Percentiles rank a stretch among this genome's conserved stretches.
These are phyloP conservation scores for Alosa sapidissima DNA, from an alignment of 2,797 vertebrate genomes.

Conservation along the genomic window DNA sequence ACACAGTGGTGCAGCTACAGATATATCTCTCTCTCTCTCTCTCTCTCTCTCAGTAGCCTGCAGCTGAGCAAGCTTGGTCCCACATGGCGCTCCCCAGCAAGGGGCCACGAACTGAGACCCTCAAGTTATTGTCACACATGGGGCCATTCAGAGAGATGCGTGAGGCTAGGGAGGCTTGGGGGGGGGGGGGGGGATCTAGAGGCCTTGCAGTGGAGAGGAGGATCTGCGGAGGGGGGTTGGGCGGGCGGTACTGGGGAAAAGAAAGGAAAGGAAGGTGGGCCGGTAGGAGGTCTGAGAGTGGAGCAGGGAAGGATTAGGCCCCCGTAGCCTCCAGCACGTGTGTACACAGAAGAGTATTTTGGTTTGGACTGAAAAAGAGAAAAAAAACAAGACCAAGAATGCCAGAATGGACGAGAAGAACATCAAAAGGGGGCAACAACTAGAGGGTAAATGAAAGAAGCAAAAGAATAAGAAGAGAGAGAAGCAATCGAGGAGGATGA, in stretches of 20 bases:
- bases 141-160: neutral
- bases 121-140: neutral
- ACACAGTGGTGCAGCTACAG: neutral
- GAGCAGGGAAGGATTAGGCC: neutral
- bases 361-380: neutral
- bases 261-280: neutral
- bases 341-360: neutral
- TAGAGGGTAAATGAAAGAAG: neutral
- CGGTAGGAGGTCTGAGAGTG: neutral
- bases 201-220: neutral
- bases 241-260: neutral
- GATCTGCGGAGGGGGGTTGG: neutral
- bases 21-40: neutral
- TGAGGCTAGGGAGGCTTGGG: neutral
- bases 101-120: neutral
- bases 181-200: neutral
- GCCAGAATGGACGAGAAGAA: neutral
- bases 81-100: neutral
- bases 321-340: neutral
- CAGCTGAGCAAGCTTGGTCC: neutral
- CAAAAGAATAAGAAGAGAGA: neutral
- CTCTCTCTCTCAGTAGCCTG: neutral
- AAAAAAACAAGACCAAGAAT: neutral
- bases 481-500: too few species aligned
- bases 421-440: neutral